phyloP scores from a whole-genome alignment of 2,113 vertebrate species.

The Circaetus cinerascens region DNA sequence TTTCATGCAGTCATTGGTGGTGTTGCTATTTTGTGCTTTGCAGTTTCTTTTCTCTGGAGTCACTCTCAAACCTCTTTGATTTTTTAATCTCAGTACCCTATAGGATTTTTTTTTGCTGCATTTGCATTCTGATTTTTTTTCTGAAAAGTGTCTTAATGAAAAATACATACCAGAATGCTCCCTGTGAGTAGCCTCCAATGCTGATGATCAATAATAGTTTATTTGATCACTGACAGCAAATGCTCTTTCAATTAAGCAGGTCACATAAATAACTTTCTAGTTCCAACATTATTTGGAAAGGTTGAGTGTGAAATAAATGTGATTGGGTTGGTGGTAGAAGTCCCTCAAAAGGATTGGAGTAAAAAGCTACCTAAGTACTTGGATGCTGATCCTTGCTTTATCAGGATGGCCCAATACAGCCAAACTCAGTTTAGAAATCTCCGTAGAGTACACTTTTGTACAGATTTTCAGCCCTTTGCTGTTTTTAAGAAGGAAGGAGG shows the following conservation, averaged over 20 bases:
- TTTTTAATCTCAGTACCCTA: neutral
- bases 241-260: slow-evolving; percentile 68
- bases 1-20: neutral
- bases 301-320: slow-evolving; percentile 49
- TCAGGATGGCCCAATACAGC: neutral
- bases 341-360: neutral
- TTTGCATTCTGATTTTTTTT: slow-evolving; percentile 1
- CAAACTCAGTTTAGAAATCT: neutral
- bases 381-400: neutral
- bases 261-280: slow-evolving; percentile 66
- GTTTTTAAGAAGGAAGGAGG: neutral
- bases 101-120: slow-evolving; percentile 32
- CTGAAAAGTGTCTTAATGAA: slow-evolving; percentile 44
- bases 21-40: neutral
- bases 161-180: slow-evolving; percentile 42
- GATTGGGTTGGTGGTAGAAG: neutral
- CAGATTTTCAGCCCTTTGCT: neutral
- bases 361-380: neutral
- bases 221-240: slow-evolving; percentile 68
- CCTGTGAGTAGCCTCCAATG: slow-evolving; percentile 21
- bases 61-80: neutral
- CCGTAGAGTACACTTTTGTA: neutral
- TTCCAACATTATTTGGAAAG: slow-evolving; percentile 58
- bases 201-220: slow-evolving; percentile 68
- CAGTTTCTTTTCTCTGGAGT: neutral